These are phyloP conservation scores for Hymenochirus boettgeri DNA, from an alignment of 2,113 vertebrate genomes.

Conservation along the genomic window DNA sequence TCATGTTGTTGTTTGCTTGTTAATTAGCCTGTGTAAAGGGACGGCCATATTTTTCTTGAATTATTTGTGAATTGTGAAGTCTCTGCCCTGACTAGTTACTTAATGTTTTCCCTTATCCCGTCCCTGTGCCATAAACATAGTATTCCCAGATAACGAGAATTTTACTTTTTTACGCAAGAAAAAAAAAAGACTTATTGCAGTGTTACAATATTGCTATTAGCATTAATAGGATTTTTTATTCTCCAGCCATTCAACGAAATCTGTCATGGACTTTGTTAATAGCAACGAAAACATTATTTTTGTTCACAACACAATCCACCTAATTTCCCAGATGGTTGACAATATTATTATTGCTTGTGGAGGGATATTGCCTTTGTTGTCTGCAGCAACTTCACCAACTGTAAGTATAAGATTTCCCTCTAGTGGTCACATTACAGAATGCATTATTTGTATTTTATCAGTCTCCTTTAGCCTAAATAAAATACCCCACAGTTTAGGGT, in stretches of 20 bases:
- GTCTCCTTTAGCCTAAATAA: neutral
- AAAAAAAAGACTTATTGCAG: too few relatives aligned
- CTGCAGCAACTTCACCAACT: conserved; percentile 91
- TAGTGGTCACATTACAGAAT: conserved; percentile 54
- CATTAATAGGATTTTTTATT: conserved; percentile 33
- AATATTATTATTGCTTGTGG: conserved; percentile 99
- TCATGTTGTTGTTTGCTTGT: neutral
- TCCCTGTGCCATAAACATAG: neutral
- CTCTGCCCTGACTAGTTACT: neutral
- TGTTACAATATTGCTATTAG: neutral
- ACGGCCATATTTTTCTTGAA: neutral
- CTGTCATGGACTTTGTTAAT: conserved; percentile 99
- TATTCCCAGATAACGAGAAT: too few relatives aligned
- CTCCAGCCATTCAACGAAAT: conserved; percentile 94
- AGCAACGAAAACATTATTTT: conserved; percentile 99
- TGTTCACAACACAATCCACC: conserved; percentile 99
- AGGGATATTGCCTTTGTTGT: conserved; percentile 95
- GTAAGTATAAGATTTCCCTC: conserved; percentile 77
- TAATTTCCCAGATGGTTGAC: conserved; percentile 99
- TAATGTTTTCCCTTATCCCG: too few relatives aligned
- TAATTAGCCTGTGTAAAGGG: neutral
- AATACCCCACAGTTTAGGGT: too few relatives aligned
- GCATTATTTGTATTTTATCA: conserved; percentile 23
- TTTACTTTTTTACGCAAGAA: too few relatives aligned
- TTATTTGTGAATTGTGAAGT: neutral